Conservation (phyloP, 2,888 invertebrate genomes). For the Aproaerema taeniolella region DNA sequence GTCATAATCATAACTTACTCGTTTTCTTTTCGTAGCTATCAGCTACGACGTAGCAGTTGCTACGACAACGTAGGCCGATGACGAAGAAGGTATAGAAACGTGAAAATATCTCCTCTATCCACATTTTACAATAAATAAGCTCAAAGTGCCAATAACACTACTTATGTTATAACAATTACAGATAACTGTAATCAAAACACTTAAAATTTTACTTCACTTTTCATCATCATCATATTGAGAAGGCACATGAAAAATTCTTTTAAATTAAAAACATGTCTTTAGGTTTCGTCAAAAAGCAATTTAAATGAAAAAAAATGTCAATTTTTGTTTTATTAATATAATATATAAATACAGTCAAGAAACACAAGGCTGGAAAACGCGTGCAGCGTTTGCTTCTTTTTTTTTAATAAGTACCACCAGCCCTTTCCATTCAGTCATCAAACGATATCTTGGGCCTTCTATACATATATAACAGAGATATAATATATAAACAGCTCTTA, state of each 20-base stretch:
- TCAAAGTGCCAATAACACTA: conserved; percentile 54
- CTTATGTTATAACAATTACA: conserved; percentile 60
- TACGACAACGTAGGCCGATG: too few species aligned
- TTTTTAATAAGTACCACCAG: conserved; percentile 3
- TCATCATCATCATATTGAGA: conserved; percentile 61
- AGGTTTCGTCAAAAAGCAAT: conserved; percentile 3
- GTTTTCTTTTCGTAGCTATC: too few species aligned
- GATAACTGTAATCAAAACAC: conserved; percentile 56
- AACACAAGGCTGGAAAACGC: not conserved
- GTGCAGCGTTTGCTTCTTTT: not conserved
- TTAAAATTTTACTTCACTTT: conserved; percentile 45
- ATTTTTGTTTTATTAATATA: not conserved
- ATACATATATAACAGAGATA: conserved; percentile 17
- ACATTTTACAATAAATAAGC: conserved; percentile 32
- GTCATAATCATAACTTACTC: not conserved
- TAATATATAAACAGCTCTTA: conserved; percentile 53
- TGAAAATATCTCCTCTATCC: conserved; percentile 28
- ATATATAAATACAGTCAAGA: not conserved
- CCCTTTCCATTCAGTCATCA: conserved; percentile 7
- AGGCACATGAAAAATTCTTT: conserved; percentile 76
- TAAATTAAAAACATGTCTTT: conserved; percentile 61
- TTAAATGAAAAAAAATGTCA: not conserved
- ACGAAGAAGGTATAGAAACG: too few species aligned
- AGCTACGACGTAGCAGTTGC: too few species aligned
- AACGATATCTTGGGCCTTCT: conserved; percentile 27